Base-by-base conservation (phyloP, 2,113 vertebrate genomes). In the Paradoxurus hermaphroditus region DNA sequence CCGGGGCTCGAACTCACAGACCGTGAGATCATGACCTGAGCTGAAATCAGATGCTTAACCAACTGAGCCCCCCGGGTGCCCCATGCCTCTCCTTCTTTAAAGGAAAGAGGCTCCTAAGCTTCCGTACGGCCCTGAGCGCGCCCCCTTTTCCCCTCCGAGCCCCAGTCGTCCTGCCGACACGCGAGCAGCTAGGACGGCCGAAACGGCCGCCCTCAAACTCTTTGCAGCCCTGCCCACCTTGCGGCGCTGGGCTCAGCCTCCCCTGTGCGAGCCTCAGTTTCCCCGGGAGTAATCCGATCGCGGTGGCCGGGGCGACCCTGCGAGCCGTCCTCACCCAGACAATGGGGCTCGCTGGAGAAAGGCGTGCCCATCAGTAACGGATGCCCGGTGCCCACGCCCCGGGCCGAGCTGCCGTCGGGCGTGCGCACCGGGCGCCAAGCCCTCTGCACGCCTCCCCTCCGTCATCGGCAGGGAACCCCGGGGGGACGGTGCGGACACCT, bases 281-380 rank as follows among this genome's bases (percentile, higher is more conserved):
- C 97, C 96, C 96, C 41, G n/a, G 13, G 6, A 4, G 98, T 97
- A 96, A 98, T 41, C 79, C 1, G 73, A 96, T 98, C 86, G 0
- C 7, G 34, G 62, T 91, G 95, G 89, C 93, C 96, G 67, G 81
- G 34, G 31, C 94, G 93, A 97, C 89, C 92, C n/a, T 10, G 67
- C 23, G n/a, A 91, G 95, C 95, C 90, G 84, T 87, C 95, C 90
- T 29, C 83, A 3, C 85, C 4, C 59, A 90, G 72, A 98, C 98
- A 98, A 98, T 96, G 94, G 95, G 95, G 46, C 23, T 94, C 86
- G 72, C 91, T 16, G 95, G 96, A 90, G n/a, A 67, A 96, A 96
- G 70, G 90, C 63, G 78, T 84, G 46, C 46, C 93, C 96, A 98
- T 99, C 84, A 98, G 98, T 98, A 98, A 99, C 98, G 94, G 93